Evolutionary conservation across 2,888 invertebrate species (phyloP), one percentile per base, ranked within the genome.

Genomic region (Odontocolon sp.): DNA sequence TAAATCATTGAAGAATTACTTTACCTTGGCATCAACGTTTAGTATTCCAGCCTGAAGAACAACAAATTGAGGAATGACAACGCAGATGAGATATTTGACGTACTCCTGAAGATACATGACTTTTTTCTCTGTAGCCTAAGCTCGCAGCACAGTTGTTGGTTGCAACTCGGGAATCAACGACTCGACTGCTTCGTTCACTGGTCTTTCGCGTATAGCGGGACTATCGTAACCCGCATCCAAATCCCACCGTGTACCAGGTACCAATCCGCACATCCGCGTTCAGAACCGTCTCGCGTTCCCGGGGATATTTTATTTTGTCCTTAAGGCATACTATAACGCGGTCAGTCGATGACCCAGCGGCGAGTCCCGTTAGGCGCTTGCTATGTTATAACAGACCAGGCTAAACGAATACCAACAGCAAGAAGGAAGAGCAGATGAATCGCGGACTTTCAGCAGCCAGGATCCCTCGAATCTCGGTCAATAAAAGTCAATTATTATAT

Each of bases 71-170:
- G 70, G 38, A 33, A 76, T 33, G 16, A 75, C 54, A 36, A 83
- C 59, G 73, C 86, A 87, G 75, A 88, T 47, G 14, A 88, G 80
- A 67, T 83, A 87, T 67, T 84, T 87, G n/a, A 87, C 78, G 81
- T 83, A 85, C 38, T 86, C 83, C 57, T 85, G 86, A 28, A 87
- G 70, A 79, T 85, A 84, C 89, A 89, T 89, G 86, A 83, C 84
- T 85, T 82, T 61, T 47, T 21, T 36, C 21, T 50, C 31, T 76
- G 73, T 59, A 73, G 57, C 76, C 61, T 82, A 82, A 83, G 81
- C 80, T 77, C 63, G 59, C 23, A 74, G 47, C 47, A 68, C 31
- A 5, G n/a, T 36, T 33, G 61, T 67, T 45, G 54, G 68, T 11
- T 28, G 69, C 21, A 57, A 38, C 28, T 74, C 73, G 66, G 66